These are phyloP conservation scores for Xiphydria camelus DNA, from an alignment of 2,888 invertebrate species.

Conservation along the genomic window DNA sequence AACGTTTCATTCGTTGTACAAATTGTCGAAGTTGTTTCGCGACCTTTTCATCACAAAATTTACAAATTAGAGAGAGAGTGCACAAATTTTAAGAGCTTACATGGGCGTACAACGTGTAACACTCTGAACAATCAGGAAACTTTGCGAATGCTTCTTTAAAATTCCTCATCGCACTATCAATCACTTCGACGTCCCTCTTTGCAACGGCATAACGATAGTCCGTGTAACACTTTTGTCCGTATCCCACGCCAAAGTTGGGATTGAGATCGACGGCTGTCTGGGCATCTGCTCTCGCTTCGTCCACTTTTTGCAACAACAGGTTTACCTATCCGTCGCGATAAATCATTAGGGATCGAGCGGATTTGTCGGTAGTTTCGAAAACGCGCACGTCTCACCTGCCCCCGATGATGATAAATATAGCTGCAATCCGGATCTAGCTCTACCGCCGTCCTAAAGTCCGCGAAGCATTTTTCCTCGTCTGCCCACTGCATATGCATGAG, in stretches of 20 bases:
- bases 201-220: slow-evolving; percentile 76
- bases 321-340: slow-evolving; percentile 65
- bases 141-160: slow-evolving; percentile 77
- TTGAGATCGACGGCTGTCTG: slow-evolving; percentile 79
- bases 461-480: slow-evolving; percentile 72
- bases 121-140: slow-evolving; percentile 85
- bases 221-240: slow-evolving; percentile 88
- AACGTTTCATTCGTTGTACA: no score
- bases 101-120: slow-evolving; percentile 87
- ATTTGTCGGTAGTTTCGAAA: no score
- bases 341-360: no score
- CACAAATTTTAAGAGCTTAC: no score
- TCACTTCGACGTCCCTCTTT: slow-evolving; percentile 64
- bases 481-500: slow-evolving; percentile 81
- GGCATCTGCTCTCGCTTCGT: slow-evolving; percentile 82
- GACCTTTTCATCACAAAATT: no score
- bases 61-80: no score
- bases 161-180: slow-evolving; percentile 69
- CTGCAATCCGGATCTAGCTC: slow-evolving; percentile 77
- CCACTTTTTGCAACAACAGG: slow-evolving; percentile 78
- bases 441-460: slow-evolving; percentile 79
- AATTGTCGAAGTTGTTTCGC: no score
- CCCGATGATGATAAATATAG: slow-evolving; percentile 92
- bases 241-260: slow-evolving; percentile 83
- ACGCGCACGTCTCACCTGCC: no score